Evolutionary conservation across 2,797 vertebrate genomes (phyloP), one percentile per base, ranked within the genome.

Genomic region (Limosa lapponica): DNA sequence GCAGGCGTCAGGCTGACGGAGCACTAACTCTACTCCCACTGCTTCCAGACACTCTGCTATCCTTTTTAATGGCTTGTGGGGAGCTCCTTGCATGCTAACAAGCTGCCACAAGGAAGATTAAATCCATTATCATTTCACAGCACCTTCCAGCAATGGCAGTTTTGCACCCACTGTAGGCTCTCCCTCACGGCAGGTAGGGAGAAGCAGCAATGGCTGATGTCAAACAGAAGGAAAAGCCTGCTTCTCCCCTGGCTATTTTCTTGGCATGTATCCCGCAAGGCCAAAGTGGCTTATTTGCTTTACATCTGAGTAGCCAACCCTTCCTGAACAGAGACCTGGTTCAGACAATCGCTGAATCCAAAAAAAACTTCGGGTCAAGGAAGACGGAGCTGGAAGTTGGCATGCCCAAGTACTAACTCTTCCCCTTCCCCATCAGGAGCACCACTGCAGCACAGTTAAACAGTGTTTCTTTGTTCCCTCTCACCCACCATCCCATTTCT

Each of bases 1-100:
- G 0, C 36, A 44, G 86, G 61, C 4, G 0, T 3, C 0, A 5
- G 55, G 67, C 28, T 72, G 58, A 85, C 41, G 70, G 57, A 61
- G 55, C 44, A 67, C 44, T 59, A 72, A 32, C 73, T 79, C 32
- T 27, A 7, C 67, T 79, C 72, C 82, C 41, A 51, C 77, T 23
- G 14, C 32, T 66, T 80, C 41, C 48, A 87, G 64, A 67, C 59
- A 57, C 28, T 48, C 37, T 14, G 28, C 55, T 73, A 34, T 51
- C 54, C 30, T 77, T 46, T 78, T 30, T 15, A 37, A 70, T 2
- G 41, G 25, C 46, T 28, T 65, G 48, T 39, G 37, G 41, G 51
- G 69, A 69, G 61, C 59, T 87, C 59, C 34, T 12, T 73, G 70
- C 70, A 65, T 34, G 32, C 72, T 41, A 90, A 52, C 55, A 46